Conservation (phyloP, 1,140 invertebrate species). For the Euwallacea fornicatus region DNA sequence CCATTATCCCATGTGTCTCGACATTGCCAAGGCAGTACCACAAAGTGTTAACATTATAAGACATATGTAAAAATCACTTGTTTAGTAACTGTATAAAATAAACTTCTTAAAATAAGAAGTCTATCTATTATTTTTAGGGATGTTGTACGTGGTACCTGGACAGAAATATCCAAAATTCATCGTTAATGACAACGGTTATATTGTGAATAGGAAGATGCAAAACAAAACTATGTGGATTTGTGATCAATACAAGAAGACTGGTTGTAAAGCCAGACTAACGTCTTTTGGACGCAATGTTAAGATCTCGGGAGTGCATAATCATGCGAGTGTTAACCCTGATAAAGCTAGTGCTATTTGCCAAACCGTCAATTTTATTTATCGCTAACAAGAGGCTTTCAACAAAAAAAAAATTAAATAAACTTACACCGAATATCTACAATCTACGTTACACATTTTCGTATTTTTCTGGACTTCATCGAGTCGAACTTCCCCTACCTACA, state of each 20-base stretch:
- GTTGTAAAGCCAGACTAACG: conserved; percentile 36
- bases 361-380: conserved; percentile 5
- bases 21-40: background rate
- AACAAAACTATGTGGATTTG: conserved; percentile 39
- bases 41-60: conserved; percentile 11
- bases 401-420: too few species aligned
- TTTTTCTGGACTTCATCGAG: too few species aligned
- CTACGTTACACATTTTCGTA: too few species aligned
- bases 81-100: too few species aligned
- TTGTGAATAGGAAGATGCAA: conserved; percentile 30
- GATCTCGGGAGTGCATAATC: conserved; percentile 28
- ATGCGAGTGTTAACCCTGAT: conserved; percentile 12
- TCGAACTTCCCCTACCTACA: too few species aligned
- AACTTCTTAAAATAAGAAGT: too few species aligned
- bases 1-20: conserved; percentile 17
- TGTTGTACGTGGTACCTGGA: conserved; percentile 28
- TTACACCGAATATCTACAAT: too few species aligned
- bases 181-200: conserved; percentile 32
- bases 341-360: conserved; percentile 10
- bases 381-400: too few species aligned
- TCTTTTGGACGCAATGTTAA: conserved; percentile 29
- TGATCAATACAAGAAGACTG: conserved; percentile 12
- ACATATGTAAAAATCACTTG: too few species aligned
- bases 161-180: conserved; percentile 38
- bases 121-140: conserved; percentile 26